Conservation (phyloP, 1,140 invertebrate genomes). For the Zaprionus africanus region DNA sequence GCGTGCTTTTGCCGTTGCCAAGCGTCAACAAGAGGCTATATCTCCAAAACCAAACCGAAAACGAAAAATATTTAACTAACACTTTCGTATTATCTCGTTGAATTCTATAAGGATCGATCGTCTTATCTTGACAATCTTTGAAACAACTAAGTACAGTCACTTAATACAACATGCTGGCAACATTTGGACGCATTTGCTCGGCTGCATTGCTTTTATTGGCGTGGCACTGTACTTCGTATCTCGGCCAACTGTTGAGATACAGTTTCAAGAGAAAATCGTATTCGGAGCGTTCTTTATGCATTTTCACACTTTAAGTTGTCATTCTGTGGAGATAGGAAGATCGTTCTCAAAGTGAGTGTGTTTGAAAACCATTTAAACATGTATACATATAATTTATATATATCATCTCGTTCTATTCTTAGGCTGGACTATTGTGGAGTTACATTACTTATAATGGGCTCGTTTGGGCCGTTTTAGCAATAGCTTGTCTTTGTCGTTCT, state of each 20-base stretch:
- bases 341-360: slow-evolving; percentile 96
- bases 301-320: slow-evolving; percentile 99
- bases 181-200: slow-evolving; percentile 93
- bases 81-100: too few species aligned
- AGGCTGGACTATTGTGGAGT: slow-evolving; percentile 99
- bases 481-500: slow-evolving; percentile 67
- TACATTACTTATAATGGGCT: slow-evolving; percentile 98
- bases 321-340: slow-evolving; percentile 98
- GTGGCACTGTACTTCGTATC: slow-evolving; percentile 94
- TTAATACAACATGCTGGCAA: slow-evolving; percentile 87
- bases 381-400: neutral
- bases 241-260: slow-evolving; percentile 91
- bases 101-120: too few species aligned
- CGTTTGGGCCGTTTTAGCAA: slow-evolving; percentile 90
- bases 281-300: slow-evolving; percentile 97
- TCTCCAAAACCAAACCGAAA: too few species aligned
- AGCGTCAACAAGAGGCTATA: too few species aligned
- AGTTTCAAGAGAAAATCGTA: slow-evolving; percentile 93
- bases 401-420: slow-evolving; percentile 1
- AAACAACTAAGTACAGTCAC: too few species aligned
- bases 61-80: too few species aligned
- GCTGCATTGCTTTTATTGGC: slow-evolving; percentile 90
- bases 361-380: neutral
- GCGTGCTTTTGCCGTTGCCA: too few species aligned
- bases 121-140: too few species aligned